phyloP scores from a whole-genome alignment of 2,113 vertebrate genomes.

The Vulpes lagopus region DNA sequence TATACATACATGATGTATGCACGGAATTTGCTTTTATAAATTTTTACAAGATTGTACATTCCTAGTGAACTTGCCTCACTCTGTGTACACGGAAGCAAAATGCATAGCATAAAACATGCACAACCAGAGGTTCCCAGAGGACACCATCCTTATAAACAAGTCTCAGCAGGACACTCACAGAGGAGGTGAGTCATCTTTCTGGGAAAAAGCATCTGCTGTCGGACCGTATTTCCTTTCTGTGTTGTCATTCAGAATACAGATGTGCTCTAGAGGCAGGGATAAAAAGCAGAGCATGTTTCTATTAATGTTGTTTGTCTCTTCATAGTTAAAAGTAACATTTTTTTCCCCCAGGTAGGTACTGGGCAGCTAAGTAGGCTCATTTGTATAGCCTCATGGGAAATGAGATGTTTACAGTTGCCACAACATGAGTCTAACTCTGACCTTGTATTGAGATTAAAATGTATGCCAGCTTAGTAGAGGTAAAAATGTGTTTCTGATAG shows the following conservation, averaged over 20 bases:
- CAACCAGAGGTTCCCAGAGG: not conserved
- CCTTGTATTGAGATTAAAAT: not conserved
- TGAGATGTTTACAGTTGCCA: not conserved
- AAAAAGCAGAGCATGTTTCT: conserved; percentile 26
- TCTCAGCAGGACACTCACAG: not conserved
- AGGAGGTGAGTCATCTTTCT: conserved; percentile 10
- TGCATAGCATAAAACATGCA: not conserved
- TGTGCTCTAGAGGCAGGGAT: conserved; percentile 8
- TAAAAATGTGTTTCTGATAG: not conserved
- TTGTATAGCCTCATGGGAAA: not conserved
- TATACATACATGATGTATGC: too few species aligned
- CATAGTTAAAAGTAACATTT: conserved; percentile 32
- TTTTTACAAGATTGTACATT: not conserved
- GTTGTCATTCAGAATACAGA: conserved; percentile 39
- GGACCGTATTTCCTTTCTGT: not conserved
- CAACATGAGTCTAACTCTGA: not conserved
- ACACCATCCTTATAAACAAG: not conserved
- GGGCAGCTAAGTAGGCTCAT: not conserved
- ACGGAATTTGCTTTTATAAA: not conserved
- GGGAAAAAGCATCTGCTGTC: not conserved
- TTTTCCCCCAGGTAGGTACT: conserved; percentile 5
- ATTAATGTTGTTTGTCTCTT: conserved; percentile 45
- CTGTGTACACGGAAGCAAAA: not conserved
- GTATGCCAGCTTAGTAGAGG: not conserved
- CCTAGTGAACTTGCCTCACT: not conserved